Conservation (phyloP, 2,797 vertebrate genomes). For the Lates japonicus region DNA sequence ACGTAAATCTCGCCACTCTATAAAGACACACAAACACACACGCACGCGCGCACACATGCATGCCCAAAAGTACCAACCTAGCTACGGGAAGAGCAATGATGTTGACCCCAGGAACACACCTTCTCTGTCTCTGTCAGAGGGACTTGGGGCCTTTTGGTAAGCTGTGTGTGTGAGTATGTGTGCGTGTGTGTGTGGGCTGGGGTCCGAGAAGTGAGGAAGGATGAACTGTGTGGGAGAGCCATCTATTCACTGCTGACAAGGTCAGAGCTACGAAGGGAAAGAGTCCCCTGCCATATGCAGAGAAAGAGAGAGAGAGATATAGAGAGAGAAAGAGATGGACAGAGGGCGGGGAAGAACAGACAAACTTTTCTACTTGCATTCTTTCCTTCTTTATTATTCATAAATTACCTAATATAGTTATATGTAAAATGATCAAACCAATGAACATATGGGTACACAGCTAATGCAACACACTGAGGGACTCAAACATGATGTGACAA, state of each 20-base stretch:
- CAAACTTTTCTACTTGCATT: constrained; percentile 57
- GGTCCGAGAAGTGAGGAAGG: constrained; percentile 88
- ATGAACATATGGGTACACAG: background rate
- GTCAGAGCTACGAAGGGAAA: constrained; percentile 87
- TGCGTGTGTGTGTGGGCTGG: constrained; percentile 78
- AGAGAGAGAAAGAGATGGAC: constrained; percentile 66
- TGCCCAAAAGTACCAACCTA: constrained; percentile 80
- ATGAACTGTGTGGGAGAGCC: constrained; percentile 90
- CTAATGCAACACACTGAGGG: background rate
- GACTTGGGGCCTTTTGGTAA: constrained; percentile 85
- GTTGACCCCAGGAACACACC: constrained; percentile 88
- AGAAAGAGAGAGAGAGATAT: constrained; percentile 69
- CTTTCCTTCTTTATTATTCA: constrained; percentile 20
- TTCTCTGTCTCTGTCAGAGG: constrained; percentile 90
- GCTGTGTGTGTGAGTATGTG: constrained; percentile 42
- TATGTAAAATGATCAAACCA: background rate
- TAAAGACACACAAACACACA: constrained; percentile 50
- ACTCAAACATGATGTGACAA: background rate
- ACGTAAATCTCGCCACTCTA: constrained; percentile 40
- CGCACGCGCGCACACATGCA: constrained; percentile 28
- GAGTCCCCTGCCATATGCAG: constrained; percentile 86
- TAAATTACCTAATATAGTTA: constrained; percentile 6
- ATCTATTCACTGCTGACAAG: constrained; percentile 91
- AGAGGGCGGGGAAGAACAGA: constrained; percentile 51
- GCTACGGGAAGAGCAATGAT: constrained; percentile 89